Conservation (phyloP, 1,140 invertebrate species). For the Mizuhopecten yessoensis region DNA sequence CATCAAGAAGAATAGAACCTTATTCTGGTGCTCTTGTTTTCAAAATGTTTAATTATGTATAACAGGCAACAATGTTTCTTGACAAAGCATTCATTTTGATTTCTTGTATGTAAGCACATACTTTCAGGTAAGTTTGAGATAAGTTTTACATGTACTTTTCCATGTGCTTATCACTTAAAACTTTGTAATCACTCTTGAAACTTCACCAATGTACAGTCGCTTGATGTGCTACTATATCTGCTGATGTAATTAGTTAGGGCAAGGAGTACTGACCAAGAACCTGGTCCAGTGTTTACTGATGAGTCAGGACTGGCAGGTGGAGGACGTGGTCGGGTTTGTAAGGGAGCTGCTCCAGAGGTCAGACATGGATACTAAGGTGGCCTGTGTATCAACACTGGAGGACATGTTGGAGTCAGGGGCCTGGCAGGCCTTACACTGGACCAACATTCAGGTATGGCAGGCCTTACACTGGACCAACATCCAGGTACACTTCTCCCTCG, state of each 20-base stretch:
- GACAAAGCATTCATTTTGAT: no score
- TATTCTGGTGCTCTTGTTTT: no score
- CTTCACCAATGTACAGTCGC: no score
- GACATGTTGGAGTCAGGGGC: background rate
- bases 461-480: background rate
- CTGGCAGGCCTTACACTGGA: background rate
- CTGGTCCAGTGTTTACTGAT: background rate
- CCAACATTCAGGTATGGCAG: background rate
- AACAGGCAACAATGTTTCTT: no score
- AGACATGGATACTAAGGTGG: background rate
- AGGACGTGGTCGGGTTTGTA: background rate
- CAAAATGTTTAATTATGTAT: no score
- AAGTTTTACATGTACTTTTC: no score
- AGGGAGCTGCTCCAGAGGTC: background rate
- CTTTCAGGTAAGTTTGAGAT: no score
- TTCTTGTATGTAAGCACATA: no score
- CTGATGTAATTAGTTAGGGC: background rate
- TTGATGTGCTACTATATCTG: no score
- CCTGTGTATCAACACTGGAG: background rate
- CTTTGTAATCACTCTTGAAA: no score
- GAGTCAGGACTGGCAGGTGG: background rate
- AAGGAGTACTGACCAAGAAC: background rate
- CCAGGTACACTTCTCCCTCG: background rate
- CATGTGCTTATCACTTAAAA: no score
- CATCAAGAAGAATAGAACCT: no score